Base-by-base conservation (phyloP, 2,797 vertebrate genomes). In the Myiotriccus ornatus region DNA sequence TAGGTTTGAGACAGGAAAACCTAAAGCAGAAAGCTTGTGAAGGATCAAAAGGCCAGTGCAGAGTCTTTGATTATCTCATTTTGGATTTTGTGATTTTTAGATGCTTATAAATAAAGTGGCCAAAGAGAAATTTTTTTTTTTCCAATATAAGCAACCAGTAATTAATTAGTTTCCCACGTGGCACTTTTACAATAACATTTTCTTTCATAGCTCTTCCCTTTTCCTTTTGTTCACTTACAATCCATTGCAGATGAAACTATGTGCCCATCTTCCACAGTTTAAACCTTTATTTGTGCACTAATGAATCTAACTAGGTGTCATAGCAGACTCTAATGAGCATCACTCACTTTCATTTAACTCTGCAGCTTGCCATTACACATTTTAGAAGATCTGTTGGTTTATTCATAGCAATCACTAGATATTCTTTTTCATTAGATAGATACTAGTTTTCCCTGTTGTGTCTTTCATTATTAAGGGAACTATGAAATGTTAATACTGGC, bases 361-460 rank as follows among this genome's bases (percentile, higher is more conserved):
- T 91, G 60, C 56, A 57, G 81, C 76, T 95, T 82, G 65, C 80
- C 52, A 30, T 85, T 79, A 86, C 8, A 82, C 55, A 77, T 65
- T 81, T 90, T 55, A 81, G 67, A 94, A 93, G 75, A 84, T 88
- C 77, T 89, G 69, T 73, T 95, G 83, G 78, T 90, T 97, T 96
- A 94, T 94, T 96, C 87, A 96, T 78, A 77, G 89, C 59, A 80
- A 91, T 85, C 59, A 71, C 69, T 65, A 79, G 71, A 90, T 89
- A 94, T 87, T 96, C 67, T 87, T 96, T 95, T 92, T 95, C 94
- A 94, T 96, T 95, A 95, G 80, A 59, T 44, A 79, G 67, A 93
- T 73, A 70, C 64, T 64, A 73, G 69, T 94, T 94, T 96, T 90
- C 57, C 70, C 92, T 91, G 37, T 84, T 96, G 71, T 86, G 74